phyloP scores from a whole-genome alignment of 2,888 invertebrate genomes.

The Blastobasis lacticolella region DNA sequence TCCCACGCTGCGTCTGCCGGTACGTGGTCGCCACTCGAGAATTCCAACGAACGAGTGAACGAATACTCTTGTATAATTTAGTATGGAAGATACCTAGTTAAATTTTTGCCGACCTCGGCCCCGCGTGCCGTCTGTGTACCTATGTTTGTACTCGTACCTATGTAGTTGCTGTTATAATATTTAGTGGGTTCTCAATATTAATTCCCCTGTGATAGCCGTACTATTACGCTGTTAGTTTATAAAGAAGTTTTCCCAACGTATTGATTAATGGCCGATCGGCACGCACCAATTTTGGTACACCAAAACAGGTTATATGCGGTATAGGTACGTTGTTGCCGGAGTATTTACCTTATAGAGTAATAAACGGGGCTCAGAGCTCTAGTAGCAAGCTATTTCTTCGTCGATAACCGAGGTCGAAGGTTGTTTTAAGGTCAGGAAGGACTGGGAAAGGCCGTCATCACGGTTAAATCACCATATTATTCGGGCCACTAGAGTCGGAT shows the following conservation, averaged over 20 bases:
- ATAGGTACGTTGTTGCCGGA: not conserved
- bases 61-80: not conserved
- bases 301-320: not conserved
- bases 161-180: not conserved
- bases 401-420: no score
- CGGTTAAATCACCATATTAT: no score
- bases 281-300: conserved; percentile 45
- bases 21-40: no score
- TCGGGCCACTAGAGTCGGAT: no score
- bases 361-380: no score
- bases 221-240: conserved; percentile 8
- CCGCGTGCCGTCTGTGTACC: not conserved
- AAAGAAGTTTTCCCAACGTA: conserved; percentile 40
- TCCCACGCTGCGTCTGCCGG: no score
- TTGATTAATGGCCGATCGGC: conserved; percentile 47
- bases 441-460: no score
- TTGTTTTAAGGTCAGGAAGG: no score
- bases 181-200: conserved; percentile 1
- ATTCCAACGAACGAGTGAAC: not conserved
- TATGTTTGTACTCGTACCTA: not conserved
- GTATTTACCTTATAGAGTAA: not conserved
- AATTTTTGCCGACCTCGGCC: not conserved
- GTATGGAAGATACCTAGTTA: not conserved
- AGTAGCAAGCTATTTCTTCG: no score
- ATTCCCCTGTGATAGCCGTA: not conserved